Evolutionary conservation across 2,113 vertebrate species (phyloP).

Genomic region (Laterallus jamaicensis): DNA sequence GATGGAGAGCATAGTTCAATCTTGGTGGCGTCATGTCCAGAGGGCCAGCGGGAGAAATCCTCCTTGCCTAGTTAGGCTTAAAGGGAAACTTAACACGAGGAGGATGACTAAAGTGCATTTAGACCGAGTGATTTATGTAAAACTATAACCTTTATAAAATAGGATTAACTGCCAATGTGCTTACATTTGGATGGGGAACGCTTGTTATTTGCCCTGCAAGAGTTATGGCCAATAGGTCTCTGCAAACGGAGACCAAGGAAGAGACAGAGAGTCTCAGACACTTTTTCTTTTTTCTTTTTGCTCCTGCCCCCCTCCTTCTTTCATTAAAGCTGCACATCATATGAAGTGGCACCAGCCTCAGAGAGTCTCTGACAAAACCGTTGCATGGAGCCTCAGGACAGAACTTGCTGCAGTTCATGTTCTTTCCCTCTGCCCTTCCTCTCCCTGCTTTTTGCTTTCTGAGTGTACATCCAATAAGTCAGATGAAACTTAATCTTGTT

Average conservation of each 20-base stretch:
- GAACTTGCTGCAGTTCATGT: conserved; percentile 41
- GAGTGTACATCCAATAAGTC: conserved; percentile 49
- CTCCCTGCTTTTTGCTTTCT: conserved; percentile 29
- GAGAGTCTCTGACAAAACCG: conserved; percentile 40
- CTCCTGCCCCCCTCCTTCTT: conserved; percentile 29
- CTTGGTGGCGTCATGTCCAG: conserved; percentile 68
- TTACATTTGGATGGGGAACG: conserved; percentile 58
- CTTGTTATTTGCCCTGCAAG: conserved; percentile 68
- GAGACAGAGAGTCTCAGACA: conserved; percentile 62
- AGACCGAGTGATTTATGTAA: conserved; percentile 62
- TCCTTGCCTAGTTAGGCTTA: conserved; percentile 64
- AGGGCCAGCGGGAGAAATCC: conserved; percentile 61
- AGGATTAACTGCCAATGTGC: conserved; percentile 70
- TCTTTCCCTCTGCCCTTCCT: conserved; percentile 27
- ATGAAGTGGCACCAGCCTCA: neutral
- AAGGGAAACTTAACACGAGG: conserved; percentile 61
- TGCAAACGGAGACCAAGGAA: neutral
- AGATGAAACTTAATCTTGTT: conserved; percentile 63
- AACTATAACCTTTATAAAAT: conserved; percentile 70
- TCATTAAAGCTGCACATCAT: conserved; percentile 74
- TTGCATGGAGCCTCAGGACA: conserved; percentile 56
- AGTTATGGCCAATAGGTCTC: conserved; percentile 66
- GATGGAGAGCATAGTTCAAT: conserved; percentile 48
- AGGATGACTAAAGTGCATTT: conserved; percentile 70
- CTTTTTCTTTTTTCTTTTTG: conserved; percentile 4